A percentile compares a stretch with the other conserved stretches of the same genome.
These are phyloP conservation scores for Hycleus cichorii DNA, from an alignment of 1,140 invertebrate genomes.

Conservation along the genomic window DNA sequence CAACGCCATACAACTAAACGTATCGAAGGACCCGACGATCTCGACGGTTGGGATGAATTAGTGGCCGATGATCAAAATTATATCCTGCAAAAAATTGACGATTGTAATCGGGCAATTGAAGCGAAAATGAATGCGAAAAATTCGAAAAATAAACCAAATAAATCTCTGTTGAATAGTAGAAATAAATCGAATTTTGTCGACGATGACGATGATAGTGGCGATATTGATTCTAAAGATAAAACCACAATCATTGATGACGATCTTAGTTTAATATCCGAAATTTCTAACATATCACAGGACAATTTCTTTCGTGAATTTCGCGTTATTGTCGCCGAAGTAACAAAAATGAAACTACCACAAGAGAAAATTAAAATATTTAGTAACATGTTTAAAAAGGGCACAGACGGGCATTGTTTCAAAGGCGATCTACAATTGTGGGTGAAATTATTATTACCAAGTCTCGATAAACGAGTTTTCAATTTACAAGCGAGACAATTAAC, in stretches of 20 bases:
- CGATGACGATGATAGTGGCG: slow-evolving; percentile 60
- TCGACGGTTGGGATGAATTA: slow-evolving; percentile 69
- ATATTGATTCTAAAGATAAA: too few relatives aligned
- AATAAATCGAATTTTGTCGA: slow-evolving; percentile 64
- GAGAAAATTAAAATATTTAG: slow-evolving; percentile 73
- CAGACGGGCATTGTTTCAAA: slow-evolving; percentile 58
- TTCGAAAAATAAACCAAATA: background rate
- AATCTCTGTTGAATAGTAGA: background rate
- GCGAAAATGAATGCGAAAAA: slow-evolving; percentile 16
- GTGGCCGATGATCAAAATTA: slow-evolving; percentile 58
- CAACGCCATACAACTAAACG: slow-evolving; percentile 74
- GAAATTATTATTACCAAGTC: slow-evolving; percentile 73
- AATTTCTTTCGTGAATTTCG: too few relatives aligned
- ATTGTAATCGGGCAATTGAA: slow-evolving; percentile 29
- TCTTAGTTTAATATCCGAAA: too few relatives aligned
- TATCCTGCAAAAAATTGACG: slow-evolving; percentile 52
- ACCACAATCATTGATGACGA: slow-evolving; percentile 57
- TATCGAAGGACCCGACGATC: slow-evolving; percentile 69
- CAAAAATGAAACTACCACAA: slow-evolving; percentile 60
- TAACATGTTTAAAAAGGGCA: slow-evolving; percentile 61
- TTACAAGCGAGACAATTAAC: slow-evolving; percentile 85
- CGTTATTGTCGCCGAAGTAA: too few relatives aligned
- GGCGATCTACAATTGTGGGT: slow-evolving; percentile 78
- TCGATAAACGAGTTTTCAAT: slow-evolving; percentile 80
- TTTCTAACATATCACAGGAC: too few relatives aligned